phyloP scores from a whole-genome alignment of 2,888 invertebrate species.

The Metalampra italica region DNA sequence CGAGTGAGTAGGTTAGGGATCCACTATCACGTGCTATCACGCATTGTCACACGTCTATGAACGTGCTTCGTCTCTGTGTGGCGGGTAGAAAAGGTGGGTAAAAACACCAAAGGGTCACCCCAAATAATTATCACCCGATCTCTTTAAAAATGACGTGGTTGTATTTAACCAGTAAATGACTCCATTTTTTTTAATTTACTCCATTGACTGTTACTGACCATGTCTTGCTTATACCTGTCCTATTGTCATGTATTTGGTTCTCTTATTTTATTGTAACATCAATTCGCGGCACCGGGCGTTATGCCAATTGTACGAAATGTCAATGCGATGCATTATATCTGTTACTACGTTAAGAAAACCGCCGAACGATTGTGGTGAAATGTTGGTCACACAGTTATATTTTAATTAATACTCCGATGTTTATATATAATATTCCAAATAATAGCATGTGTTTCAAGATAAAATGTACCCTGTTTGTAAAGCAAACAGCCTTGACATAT shows the following conservation, averaged over 20 bases:
- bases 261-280: constrained; percentile 61
- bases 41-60: too few relatives aligned
- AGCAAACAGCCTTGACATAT: constrained; percentile 48
- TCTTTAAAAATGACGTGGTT: too few relatives aligned
- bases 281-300: constrained; percentile 51
- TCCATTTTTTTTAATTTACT: neutral
- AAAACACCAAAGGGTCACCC: too few relatives aligned
- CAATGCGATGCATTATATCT: constrained; percentile 72
- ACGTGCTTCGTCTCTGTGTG: too few relatives aligned
- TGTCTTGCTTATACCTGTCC: constrained; percentile 39
- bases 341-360: constrained; percentile 30
- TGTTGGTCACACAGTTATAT: neutral
- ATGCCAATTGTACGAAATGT: constrained; percentile 68
- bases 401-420: too few relatives aligned
- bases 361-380: constrained; percentile 1
- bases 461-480: constrained; percentile 26
- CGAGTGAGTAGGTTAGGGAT: too few relatives aligned
- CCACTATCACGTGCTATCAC: too few relatives aligned
- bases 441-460: constrained; percentile 12
- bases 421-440: neutral
- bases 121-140: too few relatives aligned
- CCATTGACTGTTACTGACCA: constrained; percentile 26
- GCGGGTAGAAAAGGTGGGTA: too few relatives aligned
- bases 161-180: too few relatives aligned
- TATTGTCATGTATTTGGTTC: constrained; percentile 58